Percentiles rank a stretch among this genome's conserved stretches.
Evolutionary conservation across 1,140 invertebrate species (phyloP).

Genomic region (Bombus sibiricus): DNA sequence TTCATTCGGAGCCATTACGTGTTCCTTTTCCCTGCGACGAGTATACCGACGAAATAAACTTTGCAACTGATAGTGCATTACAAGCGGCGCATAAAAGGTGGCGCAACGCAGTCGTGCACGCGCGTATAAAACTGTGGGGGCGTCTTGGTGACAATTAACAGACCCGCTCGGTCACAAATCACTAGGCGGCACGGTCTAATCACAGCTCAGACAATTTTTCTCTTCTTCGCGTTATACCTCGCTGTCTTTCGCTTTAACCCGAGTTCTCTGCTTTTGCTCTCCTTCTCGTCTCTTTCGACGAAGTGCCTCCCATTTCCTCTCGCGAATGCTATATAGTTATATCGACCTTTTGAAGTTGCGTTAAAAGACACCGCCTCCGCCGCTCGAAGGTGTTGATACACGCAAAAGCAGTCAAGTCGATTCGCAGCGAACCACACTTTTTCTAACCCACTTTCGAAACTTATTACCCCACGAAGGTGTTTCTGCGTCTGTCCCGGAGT

Average conservation of each 20-base stretch:
- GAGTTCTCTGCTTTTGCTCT: background rate
- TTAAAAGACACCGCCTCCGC: slow-evolving; percentile 48
- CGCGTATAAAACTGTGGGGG: slow-evolving; percentile 64
- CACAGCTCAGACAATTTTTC: slow-evolving; percentile 63
- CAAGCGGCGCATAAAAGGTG: slow-evolving; percentile 68
- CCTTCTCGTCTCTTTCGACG: background rate
- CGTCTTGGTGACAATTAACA: slow-evolving; percentile 79
- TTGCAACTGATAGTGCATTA: slow-evolving; percentile 63
- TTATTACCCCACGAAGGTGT: slow-evolving; percentile 16
- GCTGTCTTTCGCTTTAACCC: slow-evolving; percentile 32
- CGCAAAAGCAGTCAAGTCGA: slow-evolving; percentile 12
- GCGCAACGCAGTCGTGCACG: slow-evolving; percentile 31
- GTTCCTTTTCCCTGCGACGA: slow-evolving; percentile 28
- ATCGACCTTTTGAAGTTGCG: slow-evolving; percentile 38
- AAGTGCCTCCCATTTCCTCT: background rate
- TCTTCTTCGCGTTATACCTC: slow-evolving; percentile 27
- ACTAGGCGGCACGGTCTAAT: slow-evolving; percentile 77
- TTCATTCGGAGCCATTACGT: slow-evolving; percentile 42
- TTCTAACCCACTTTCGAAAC: slow-evolving; percentile 41
- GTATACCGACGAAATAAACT: slow-evolving; percentile 49
- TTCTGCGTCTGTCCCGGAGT: background rate
- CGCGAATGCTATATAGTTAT: background rate
- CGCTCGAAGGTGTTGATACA: slow-evolving; percentile 47
- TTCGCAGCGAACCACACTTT: slow-evolving; percentile 2
- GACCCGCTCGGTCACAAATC: slow-evolving; percentile 74